These are phyloP conservation scores for Schlechtendalia chinensis DNA, from an alignment of 1,140 invertebrate species.

Conservation along the genomic window DNA sequence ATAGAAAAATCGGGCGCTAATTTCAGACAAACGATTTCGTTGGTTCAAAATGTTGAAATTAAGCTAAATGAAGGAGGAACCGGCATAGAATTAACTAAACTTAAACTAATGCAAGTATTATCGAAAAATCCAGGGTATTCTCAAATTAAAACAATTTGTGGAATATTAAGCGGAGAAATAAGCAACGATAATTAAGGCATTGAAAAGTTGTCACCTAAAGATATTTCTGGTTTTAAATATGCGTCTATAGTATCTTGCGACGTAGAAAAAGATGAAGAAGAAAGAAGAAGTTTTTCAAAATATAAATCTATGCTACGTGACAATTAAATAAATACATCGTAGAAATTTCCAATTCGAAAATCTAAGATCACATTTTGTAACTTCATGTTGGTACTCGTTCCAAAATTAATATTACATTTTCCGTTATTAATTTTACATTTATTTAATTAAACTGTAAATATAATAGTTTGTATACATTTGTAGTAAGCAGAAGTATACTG, in stretches of 20 bases:
- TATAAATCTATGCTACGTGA: background rate
- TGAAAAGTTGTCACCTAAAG: slow-evolving; percentile 7
- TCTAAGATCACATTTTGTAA: background rate
- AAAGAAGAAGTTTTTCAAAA: slow-evolving; percentile 5
- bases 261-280: too few species aligned
- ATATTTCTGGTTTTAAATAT: slow-evolving; percentile 24
- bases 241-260: slow-evolving; percentile 7
- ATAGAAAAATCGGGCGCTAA: background rate
- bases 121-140: background rate
- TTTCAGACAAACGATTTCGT: too few species aligned
- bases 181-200: background rate
- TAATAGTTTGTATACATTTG: too few species aligned
- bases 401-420: background rate
- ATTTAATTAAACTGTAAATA: too few species aligned
- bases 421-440: too few species aligned
- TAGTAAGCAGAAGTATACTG: too few species aligned
- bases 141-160: background rate
- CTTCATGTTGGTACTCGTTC: too few species aligned
- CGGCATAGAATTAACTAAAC: too few species aligned
- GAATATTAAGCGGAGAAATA: background rate
- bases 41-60: background rate
- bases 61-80: too few species aligned
- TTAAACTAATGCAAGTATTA: too few species aligned
- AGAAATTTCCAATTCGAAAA: background rate
- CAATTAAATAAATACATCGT: too few species aligned